Conservation (phyloP, 2,797 vertebrate genomes). For the Hyperoplus lanceolatus region DNA sequence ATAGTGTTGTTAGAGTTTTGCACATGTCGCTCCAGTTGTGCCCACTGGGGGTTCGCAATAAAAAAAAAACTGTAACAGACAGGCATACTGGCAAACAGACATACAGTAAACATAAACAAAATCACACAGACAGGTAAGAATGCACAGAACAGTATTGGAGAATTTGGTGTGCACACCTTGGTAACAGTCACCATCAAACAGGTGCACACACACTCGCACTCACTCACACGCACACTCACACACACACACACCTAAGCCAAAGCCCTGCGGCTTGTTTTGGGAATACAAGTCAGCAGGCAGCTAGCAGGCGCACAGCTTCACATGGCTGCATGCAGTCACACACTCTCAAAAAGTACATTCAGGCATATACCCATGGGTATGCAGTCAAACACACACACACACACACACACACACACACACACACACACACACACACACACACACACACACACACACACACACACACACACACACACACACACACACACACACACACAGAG, state of each 20-base stretch:
- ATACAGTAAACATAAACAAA: constrained; percentile 47
- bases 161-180: constrained; percentile 53
- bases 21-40: too few species aligned
- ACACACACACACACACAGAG: constrained; percentile 28
- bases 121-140: constrained; percentile 46
- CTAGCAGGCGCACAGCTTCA: constrained; percentile 75
- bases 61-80: constrained; percentile 44
- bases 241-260: constrained; percentile 57
- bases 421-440: constrained; percentile 20
- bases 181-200: constrained; percentile 61
- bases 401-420: constrained; percentile 18
- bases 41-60: too few species aligned
- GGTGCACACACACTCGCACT: constrained; percentile 32
- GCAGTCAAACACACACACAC: constrained; percentile 41
- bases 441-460: constrained; percentile 29
- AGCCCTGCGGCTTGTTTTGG: constrained; percentile 73
- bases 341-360: constrained; percentile 63
- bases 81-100: constrained; percentile 56
- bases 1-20: too few species aligned
- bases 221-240: constrained; percentile 13
- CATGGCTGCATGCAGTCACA: constrained; percentile 74
- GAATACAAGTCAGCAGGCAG: constrained; percentile 76
- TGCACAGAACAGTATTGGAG: constrained; percentile 40
- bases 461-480: constrained; percentile 31
- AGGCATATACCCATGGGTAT: constrained; percentile 68